Conservation (phyloP, 1,140 invertebrate genomes). For the Panulirus ornatus region DNA sequence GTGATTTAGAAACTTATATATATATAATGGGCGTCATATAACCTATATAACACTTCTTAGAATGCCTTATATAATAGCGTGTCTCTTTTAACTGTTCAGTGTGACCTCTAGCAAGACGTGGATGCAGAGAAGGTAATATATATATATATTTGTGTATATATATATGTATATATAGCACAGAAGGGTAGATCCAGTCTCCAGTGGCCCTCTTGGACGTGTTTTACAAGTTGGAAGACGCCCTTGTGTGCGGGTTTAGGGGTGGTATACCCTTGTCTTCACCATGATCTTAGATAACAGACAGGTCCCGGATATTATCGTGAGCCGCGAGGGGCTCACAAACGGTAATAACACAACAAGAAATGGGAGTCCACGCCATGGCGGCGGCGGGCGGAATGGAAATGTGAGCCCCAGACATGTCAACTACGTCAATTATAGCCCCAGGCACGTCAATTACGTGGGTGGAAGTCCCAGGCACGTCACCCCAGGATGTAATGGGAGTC, state of each 20-base stretch:
- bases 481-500: slow-evolving; percentile 31
- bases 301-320: slow-evolving; percentile 63
- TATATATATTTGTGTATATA: too few relatives aligned
- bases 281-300: slow-evolving; percentile 67
- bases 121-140: too few relatives aligned
- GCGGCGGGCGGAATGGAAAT: slow-evolving; percentile 42
- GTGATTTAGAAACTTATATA: too few relatives aligned
- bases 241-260: too few relatives aligned
- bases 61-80: too few relatives aligned
- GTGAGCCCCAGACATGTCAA: slow-evolving; percentile 25
- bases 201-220: too few relatives aligned
- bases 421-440: slow-evolving; percentile 15
- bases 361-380: slow-evolving; percentile 50
- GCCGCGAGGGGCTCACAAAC: slow-evolving; percentile 52
- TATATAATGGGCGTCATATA: too few relatives aligned
- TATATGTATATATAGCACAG: too few relatives aligned
- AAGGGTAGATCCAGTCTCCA: too few relatives aligned
- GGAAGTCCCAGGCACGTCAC: slow-evolving; percentile 44
- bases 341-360: slow-evolving; percentile 44
- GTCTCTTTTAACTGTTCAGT: too few relatives aligned
- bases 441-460: not conserved
- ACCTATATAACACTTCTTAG: too few relatives aligned
- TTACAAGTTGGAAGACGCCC: not conserved
- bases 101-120: too few relatives aligned
- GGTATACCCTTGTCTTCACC: not conserved